Percentiles rank a stretch among this genome's conserved stretches.
phyloP scores from a whole-genome alignment of 2,797 vertebrate genomes.

The Emydoidea blandingii region DNA sequence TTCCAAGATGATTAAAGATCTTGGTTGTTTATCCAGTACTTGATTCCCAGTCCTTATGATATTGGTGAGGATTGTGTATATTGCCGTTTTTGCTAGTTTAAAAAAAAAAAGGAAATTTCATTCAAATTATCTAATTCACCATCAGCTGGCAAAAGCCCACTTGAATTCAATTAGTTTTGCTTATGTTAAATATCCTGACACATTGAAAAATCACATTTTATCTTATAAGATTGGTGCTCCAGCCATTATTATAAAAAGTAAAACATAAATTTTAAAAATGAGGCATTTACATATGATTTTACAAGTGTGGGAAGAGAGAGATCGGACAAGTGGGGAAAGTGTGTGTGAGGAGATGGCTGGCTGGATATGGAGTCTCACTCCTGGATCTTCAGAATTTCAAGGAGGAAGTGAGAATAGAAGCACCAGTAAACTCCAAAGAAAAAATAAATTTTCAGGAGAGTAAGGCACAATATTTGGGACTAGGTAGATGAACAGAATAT shows the following conservation, averaged over 20 bases:
- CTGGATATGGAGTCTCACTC: neutral
- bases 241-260: neutral
- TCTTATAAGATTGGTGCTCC: neutral
- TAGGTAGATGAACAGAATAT: neutral
- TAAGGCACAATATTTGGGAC: neutral
- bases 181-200: neutral
- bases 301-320: neutral
- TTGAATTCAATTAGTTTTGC: neutral
- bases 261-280: neutral
- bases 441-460: neutral
- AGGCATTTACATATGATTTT: neutral
- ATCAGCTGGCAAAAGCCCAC: neutral
- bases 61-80: neutral
- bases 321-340: neutral
- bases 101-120: neutral
- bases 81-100: neutral
- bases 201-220: neutral
- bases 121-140: neutral
- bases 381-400: neutral
- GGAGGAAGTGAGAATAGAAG: neutral
- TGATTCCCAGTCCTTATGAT: neutral
- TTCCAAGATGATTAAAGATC: constrained; percentile 16
- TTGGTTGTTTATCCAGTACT: constrained; percentile 14
- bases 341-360: neutral
- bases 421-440: neutral